Conservation (phyloP, 1,140 invertebrate species). For the Chlorops oryzae region DNA sequence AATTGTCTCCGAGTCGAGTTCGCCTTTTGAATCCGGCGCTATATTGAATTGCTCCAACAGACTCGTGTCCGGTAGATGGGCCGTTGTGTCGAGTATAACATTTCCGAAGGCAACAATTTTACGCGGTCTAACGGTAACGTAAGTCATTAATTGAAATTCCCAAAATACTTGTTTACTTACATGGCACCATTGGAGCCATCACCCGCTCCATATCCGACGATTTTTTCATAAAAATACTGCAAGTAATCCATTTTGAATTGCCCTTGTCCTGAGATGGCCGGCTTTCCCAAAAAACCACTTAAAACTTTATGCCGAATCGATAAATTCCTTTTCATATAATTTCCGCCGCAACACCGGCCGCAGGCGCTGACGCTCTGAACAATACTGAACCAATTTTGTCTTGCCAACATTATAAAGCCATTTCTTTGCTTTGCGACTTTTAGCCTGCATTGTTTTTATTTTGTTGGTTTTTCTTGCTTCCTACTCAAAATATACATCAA, state of each 20-base stretch:
- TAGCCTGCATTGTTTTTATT: too few relatives aligned
- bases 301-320: not conserved
- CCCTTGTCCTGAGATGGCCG: too few relatives aligned
- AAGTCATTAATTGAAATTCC: not conserved
- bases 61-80: constrained; percentile 26
- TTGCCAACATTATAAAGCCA: too few relatives aligned
- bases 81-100: constrained; percentile 33
- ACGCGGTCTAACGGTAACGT: constrained; percentile 24
- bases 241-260: constrained; percentile 42
- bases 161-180: constrained; percentile 1
- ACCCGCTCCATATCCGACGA: constrained; percentile 22
- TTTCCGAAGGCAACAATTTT: constrained; percentile 44
- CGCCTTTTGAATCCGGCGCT: constrained; percentile 34
- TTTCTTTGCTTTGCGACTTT: too few relatives aligned
- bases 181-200: constrained; percentile 18
- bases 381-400: too few relatives aligned
- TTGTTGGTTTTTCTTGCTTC: too few relatives aligned
- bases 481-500: too few relatives aligned
- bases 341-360: not conserved
- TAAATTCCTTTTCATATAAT: constrained; percentile 4
- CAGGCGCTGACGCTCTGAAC: too few relatives aligned
- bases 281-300: too few relatives aligned
- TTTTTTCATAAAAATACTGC: constrained; percentile 31
- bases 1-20: constrained; percentile 32
- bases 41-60: constrained; percentile 28